Evolutionary conservation across 2,888 invertebrate species (phyloP).

Genomic region (Oscheius sp.): DNA sequence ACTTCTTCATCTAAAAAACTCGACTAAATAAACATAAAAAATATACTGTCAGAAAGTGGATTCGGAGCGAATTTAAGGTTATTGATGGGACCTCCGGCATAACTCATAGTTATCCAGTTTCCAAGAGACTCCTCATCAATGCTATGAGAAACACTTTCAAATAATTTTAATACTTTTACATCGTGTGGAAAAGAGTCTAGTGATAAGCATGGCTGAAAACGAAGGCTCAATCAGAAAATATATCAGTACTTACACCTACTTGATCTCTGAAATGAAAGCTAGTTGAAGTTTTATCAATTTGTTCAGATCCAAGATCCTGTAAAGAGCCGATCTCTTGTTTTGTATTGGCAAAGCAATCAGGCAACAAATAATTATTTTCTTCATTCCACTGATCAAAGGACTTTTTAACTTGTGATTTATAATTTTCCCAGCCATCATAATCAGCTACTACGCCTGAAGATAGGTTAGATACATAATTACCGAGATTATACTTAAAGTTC

Average conservation of each 20-base stretch:
- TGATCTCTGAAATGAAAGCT: neutral
- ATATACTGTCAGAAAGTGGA: neutral
- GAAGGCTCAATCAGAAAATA: neutral
- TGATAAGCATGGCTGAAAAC: neutral
- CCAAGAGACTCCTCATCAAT: neutral
- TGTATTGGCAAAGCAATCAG: neutral
- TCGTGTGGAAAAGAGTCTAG: neutral
- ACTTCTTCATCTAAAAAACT: slow-evolving; percentile 29
- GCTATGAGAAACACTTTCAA: neutral
- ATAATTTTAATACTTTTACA: neutral
- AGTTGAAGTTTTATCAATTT: neutral
- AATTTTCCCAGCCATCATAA: slow-evolving; percentile 8
- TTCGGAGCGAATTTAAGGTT: slow-evolving; percentile 27
- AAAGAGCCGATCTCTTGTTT: neutral
- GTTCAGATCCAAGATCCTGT: neutral
- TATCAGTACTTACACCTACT: neutral
- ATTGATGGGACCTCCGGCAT: slow-evolving; percentile 29
- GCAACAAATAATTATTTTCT: neutral
- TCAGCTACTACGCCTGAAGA: neutral
- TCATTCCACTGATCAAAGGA: neutral
- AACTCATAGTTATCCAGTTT: slow-evolving; percentile 7
- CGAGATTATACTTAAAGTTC: neutral
- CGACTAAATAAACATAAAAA: neutral
- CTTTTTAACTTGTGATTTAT: neutral
- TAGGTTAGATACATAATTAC: too few species aligned